Evolutionary conservation across 1,140 invertebrate genomes (phyloP).

Genomic region (Wiebesia pumilae): DNA sequence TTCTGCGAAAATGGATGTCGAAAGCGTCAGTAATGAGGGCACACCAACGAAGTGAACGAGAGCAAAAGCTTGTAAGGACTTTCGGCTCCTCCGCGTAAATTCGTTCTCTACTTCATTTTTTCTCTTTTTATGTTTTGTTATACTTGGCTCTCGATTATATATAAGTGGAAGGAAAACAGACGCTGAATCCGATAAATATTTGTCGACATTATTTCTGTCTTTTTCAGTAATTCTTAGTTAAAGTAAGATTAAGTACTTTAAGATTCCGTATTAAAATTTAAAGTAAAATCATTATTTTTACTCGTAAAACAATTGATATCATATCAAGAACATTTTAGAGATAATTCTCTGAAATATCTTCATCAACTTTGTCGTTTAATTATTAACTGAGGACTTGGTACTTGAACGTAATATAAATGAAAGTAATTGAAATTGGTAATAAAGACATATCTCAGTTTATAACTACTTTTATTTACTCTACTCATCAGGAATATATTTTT

Average conservation of each 20-base stretch:
- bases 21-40: constrained; percentile 39
- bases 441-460: too few relatives aligned
- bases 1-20: constrained; percentile 34
- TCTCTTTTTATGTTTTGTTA: neutral
- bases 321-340: too few relatives aligned
- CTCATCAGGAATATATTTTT: too few relatives aligned
- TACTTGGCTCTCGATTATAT: neutral
- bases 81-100: neutral
- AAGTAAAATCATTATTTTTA: neutral
- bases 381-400: too few relatives aligned
- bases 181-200: constrained; percentile 9
- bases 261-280: neutral
- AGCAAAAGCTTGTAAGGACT: constrained; percentile 47
- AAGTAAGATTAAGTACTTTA: neutral
- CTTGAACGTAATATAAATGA: too few relatives aligned
- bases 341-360: neutral
- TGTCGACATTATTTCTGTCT: neutral
- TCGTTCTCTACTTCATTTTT: neutral
- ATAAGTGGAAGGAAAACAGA: neutral
- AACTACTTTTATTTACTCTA: too few relatives aligned
- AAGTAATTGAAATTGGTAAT: too few relatives aligned
- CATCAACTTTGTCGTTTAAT: neutral
- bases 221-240: neutral
- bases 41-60: neutral
- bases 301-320: too few relatives aligned